phyloP scores from a whole-genome alignment of 1,140 invertebrate genomes.

The Propsilocerus akamusi region DNA sequence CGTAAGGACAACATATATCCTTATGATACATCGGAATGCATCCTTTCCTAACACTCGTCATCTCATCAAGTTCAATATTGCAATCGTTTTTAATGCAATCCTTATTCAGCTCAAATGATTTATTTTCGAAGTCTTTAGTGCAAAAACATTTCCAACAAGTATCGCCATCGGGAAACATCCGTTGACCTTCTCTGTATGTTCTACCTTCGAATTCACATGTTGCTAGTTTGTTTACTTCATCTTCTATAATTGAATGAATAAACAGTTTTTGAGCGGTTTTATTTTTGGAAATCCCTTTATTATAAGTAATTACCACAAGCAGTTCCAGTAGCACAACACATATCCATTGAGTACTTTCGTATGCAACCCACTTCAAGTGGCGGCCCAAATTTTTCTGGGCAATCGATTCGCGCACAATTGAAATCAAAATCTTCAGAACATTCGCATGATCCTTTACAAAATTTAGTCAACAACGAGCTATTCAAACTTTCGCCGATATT shows the following conservation, averaged over 20 bases:
- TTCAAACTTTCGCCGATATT: neutral
- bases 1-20: conserved; percentile 26
- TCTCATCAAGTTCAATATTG: conserved; percentile 27
- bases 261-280: neutral
- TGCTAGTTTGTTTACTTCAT: conserved; percentile 19
- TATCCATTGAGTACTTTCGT: conserved; percentile 20
- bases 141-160: conserved; percentile 28
- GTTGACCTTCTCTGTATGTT: conserved; percentile 27
- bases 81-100: conserved; percentile 29
- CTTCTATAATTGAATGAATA: conserved; percentile 3
- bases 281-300: neutral
- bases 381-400: conserved; percentile 22
- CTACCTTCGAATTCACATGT: conserved; percentile 27
- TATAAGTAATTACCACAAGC: conserved; percentile 21
- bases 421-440: too few relatives aligned
- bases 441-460: too few relatives aligned
- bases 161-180: conserved; percentile 26
- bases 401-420: conserved; percentile 26
- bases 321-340: conserved; percentile 24
- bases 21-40: conserved; percentile 28
- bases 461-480: neutral
- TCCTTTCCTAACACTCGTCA: conserved; percentile 21
- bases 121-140: conserved; percentile 22
- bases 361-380: conserved; percentile 19
- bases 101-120: conserved; percentile 13